Base-by-base conservation (phyloP, 2,113 vertebrate genomes). In the Sinocyclocheilus rhinocerous region DNA sequence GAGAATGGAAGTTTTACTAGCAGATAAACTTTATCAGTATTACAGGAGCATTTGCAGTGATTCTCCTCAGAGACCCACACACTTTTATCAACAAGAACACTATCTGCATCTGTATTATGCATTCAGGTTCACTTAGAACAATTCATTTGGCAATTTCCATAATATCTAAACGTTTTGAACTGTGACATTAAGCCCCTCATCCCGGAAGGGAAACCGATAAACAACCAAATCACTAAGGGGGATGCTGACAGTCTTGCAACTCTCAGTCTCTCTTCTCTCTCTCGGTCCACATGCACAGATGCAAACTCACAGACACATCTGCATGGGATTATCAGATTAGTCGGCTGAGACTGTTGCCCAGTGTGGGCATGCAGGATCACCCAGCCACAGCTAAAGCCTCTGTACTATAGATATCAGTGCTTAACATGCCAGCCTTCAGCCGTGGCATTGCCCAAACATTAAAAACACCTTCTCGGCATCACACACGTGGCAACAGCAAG, bases 311-410 rank as follows among this genome's bases (percentile, higher is more conserved):
- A 78, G 86, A 81, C 77, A 70, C 92, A 94, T 93, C 93, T 94
- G 92, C 89, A 86, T 87, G 81, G 92, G 93, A 94, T 95, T 94
- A 95, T 93, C 90, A 93, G 94, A 94, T 95, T 95, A 95, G 90
- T 90, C 88, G 85, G 70, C 87, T 87, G 91, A 92, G 91, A 92
- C 92, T 88, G 78, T 87, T 80, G 76, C 88, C 87, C 84, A 86
- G 65, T 69, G 67, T 78, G 33, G 73, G 67, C 48, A 45, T 36
- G 90, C 90, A 90, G 87, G 88, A 75, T 87, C 72, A 85, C 36
- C 72, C 72, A 52, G 79, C 57, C 75, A 22, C 76, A 86, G 73
- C 59, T 7, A 75, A 81, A 80, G 39, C 67, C 67, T 82, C 85
- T 63, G 63, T 52, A 86, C 78, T 86, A 73, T 8, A 83, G 85